Percentiles rank a stretch among this genome's conserved stretches.
Conservation (phyloP, 2,888 invertebrate genomes). For the Amphipoea lucens region DNA sequence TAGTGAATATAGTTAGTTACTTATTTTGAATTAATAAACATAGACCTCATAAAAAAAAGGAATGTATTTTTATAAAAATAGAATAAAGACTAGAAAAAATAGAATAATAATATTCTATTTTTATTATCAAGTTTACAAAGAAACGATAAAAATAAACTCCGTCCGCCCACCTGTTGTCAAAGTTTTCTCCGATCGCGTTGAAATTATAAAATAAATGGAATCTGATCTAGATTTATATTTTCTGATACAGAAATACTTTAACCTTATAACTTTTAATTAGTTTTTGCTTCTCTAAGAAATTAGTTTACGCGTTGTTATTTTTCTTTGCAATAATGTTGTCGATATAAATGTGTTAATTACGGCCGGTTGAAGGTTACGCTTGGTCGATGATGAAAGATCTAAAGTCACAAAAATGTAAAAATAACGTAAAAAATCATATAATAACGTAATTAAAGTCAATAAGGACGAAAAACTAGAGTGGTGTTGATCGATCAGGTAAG, state of each 20-base stretch:
- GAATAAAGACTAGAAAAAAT: no score
- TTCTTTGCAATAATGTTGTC: no score
- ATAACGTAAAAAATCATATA: no score
- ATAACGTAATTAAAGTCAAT: no score
- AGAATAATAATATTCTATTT: background rate
- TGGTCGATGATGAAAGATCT: background rate
- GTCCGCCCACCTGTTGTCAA: background rate
- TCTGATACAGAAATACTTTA: constrained; percentile 12
- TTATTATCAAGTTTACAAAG: background rate
- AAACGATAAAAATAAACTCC: background rate
- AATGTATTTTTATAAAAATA: no score
- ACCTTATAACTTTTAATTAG: constrained; percentile 23
- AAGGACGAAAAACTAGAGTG: no score
- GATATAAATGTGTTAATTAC: background rate
- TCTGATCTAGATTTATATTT: constrained; percentile 16
- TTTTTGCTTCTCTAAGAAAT: background rate
- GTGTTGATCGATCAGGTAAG: no score
- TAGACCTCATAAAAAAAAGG: no score
- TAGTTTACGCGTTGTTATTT: background rate
- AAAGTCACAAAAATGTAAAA: no score
- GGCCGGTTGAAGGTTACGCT: background rate
- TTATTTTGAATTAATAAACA: no score
- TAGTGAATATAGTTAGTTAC: no score
- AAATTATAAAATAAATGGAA: constrained; percentile 21
- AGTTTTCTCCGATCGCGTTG: background rate